Percentiles rank a stretch among this genome's conserved stretches.
Evolutionary conservation across 2,888 invertebrate genomes (phyloP).

Genomic region (Stictocephala bisonia): DNA sequence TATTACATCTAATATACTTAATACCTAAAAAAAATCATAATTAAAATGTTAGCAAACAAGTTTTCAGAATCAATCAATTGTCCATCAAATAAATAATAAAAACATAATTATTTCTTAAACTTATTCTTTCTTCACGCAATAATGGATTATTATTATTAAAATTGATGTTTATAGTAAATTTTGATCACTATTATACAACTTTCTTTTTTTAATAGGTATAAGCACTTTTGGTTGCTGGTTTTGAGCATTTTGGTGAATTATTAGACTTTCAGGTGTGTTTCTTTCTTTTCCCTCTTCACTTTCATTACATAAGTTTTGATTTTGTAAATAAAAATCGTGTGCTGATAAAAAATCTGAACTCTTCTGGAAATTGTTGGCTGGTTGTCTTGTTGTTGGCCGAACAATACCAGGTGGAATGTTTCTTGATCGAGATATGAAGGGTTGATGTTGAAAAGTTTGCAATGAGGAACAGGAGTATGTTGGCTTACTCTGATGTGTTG

Average conservation of each 20-base stretch:
- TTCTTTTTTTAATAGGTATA: neutral
- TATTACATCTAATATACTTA: too few relatives aligned
- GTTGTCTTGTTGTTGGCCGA: neutral
- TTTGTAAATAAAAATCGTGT: neutral
- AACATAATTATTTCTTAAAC: too few relatives aligned
- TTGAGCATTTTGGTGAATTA: neutral
- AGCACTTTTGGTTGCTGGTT: neutral
- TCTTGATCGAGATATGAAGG: neutral
- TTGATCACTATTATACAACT: neutral
- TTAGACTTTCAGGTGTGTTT: neutral
- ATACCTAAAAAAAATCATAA: too few relatives aligned
- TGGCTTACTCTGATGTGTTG: too few relatives aligned
- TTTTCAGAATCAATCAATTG: too few relatives aligned
- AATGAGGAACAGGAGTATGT: too few relatives aligned
- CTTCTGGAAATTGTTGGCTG: neutral
- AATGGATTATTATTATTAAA: too few relatives aligned
- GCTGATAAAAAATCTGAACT: slow-evolving; percentile 11
- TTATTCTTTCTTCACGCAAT: too few relatives aligned
- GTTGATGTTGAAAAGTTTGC: too few relatives aligned
- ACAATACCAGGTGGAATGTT: neutral
- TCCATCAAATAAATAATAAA: too few relatives aligned
- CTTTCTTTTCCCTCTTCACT: neutral
- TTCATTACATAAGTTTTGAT: neutral
- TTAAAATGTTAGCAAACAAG: too few relatives aligned
- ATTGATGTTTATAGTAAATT: slow-evolving; percentile 2